Evolutionary conservation across 2,888 invertebrate genomes (phyloP), one percentile per base, ranked within the genome.

Genomic region (Euclidia mi): DNA sequence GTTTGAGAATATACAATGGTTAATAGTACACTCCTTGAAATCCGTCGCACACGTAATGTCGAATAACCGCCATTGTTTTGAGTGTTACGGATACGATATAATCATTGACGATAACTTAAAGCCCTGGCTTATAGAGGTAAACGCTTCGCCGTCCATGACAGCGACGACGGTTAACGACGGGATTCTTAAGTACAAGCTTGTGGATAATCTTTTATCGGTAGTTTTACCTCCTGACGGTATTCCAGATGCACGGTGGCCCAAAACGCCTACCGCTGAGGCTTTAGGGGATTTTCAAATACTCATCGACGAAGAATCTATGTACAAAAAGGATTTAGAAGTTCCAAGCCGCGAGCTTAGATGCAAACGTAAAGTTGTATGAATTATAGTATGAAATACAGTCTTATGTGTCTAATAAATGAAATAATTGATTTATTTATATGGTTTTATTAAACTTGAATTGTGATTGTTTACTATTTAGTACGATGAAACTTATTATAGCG

Each of bases 71-170:
- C 98, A 98, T 86, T 98, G 98, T 81, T 98, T 98, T 82, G 98
- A 98, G 89, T 98, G 98, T 79, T 99, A 99, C 82, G 99, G 99
- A 34, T 99, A 98, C 84, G 99, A 99, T 82, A 98, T 99, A 46
- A 99, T 99, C 72, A 98, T 99, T 72, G 99, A 99, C 85, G 97
- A 98, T 82, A 97, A 97, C 79, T 90, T 99, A 25, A 99, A 99
- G 84, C 99, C 99, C 0, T 99, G 98, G 98, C 92, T 98, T 9
- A 97, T 98, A 47, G 98, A 98, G 94, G 98, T 98, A n/a, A 99
- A 99, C 84, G 98, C 99, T 0, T 99, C 99, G 0, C 99, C 99
- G 0, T 98, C 99, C 0, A 89, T 99, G 60, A 98, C 98, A 0
- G 98, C 99, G 0, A 99, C 99, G 0, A 99, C 99, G 0, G 97